Base-by-base conservation (phyloP, 2,113 vertebrate species). In the Illadopsis cleaveri region DNA sequence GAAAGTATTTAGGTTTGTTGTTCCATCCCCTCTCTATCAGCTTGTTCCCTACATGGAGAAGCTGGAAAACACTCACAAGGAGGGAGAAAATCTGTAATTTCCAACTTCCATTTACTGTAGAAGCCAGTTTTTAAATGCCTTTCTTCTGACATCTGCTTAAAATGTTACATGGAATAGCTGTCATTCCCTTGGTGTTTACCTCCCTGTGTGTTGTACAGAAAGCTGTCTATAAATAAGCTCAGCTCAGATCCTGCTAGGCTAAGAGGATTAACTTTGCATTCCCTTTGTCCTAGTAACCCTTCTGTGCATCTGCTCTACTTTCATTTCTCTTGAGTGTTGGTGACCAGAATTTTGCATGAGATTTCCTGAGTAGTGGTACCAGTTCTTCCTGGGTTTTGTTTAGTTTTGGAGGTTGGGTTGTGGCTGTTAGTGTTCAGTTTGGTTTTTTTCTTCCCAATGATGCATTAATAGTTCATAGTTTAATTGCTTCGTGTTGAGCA, bases 211-310 rank as follows among this genome's bases (percentile, higher is more conserved):
- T 40, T 64, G 11, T 76, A 51, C 40, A 79, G 70, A 89, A 91
- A 86, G 53, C 84, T 89, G 28, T 72, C 94, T 89, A 76, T 94
- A 96, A 93, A 89, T 95, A 95, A 44, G 35, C 78, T 71, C 51
- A 35, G 60, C 45, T 76, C n/a, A 57, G 47, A 31, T 93, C 64
- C 88, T 82, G 62, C 85, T 72, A n/a, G 48, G n/a, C 73, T 90
- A 54, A 88, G 73, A 94, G 69, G 85, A 92, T 96, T 90, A 96
- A 88, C 73, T 86, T 83, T 76, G 78, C 40, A 21, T 86, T 89
- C 76, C 58, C 82, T 87, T 96, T 94, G 82, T 75, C 78, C 82
- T 57, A 85, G 73, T 95, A 96, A 86, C 94, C 14, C 0, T 80
- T 79, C 50, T 61, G 42, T 82, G 35, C 62, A 82, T 93, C 88